Percentiles rank a stretch among this genome's conserved stretches.
These are phyloP conservation scores for Noctuana brunneofusca DNA, from an alignment of 2,888 invertebrate species.

Conservation along the genomic window DNA sequence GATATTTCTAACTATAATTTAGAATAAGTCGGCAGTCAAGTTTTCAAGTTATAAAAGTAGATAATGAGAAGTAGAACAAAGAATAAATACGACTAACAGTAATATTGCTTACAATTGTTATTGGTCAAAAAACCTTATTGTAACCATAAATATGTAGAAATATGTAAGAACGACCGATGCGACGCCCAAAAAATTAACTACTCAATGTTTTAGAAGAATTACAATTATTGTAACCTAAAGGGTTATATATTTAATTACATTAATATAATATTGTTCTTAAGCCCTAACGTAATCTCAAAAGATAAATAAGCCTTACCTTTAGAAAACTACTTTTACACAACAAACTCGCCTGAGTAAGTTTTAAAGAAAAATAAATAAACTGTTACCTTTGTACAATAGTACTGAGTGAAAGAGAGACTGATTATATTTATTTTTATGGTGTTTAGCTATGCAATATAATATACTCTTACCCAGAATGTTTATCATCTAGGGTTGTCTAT, in stretches of 20 bases:
- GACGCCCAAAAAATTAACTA: not conserved
- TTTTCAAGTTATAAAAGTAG: not conserved
- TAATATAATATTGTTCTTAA: conserved; percentile 1
- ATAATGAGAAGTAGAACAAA: not conserved
- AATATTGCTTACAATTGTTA: conserved; percentile 11
- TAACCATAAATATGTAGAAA: not conserved
- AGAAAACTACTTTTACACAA: not conserved
- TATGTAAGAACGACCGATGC: not conserved
- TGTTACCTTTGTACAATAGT: not conserved
- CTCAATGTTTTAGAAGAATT: not conserved
- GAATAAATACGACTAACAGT: not conserved
- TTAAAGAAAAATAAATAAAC: not conserved
- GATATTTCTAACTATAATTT: conserved; percentile 24
- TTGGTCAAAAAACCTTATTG: conserved; percentile 16
- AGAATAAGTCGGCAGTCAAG: conserved; percentile 13
- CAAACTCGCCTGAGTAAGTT: not conserved
- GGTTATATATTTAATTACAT: not conserved
- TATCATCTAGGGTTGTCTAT: not conserved
- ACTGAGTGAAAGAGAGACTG: not conserved
- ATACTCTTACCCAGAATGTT: not conserved
- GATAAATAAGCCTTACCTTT: conserved; percentile 4
- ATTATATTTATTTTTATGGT: not conserved
- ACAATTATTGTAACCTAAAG: not conserved
- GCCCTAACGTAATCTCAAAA: conserved; percentile 3
- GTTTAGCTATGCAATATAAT: not conserved